phyloP scores from a whole-genome alignment of 2,888 invertebrate genomes.

The Hypselothyrea guttata region DNA sequence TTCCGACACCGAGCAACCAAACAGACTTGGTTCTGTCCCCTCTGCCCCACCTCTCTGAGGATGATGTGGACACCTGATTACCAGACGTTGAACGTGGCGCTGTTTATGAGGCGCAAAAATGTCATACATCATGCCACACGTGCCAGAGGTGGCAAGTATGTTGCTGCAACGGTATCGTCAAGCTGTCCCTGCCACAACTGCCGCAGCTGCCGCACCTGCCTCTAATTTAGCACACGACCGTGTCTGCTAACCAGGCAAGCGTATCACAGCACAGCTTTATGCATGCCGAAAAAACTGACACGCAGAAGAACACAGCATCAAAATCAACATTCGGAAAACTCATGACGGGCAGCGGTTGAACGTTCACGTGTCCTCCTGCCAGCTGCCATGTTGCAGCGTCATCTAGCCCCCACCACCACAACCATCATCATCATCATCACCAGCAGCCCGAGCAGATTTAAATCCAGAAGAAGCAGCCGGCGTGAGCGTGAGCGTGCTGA shows the following conservation, averaged over 20 bases:
- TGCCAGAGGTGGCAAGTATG: slow-evolving; percentile 7
- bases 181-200: too few relatives aligned
- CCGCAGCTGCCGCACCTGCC: not conserved
- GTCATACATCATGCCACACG: slow-evolving; percentile 71
- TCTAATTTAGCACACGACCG: slow-evolving; percentile 44
- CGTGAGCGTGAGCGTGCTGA: slow-evolving; percentile 12
- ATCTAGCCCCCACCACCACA: slow-evolving; percentile 24
- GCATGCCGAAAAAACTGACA: too few relatives aligned
- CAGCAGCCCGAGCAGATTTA: slow-evolving; percentile 12
- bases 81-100: slow-evolving; percentile 40
- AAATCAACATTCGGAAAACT: slow-evolving; percentile 50
- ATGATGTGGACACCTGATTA: slow-evolving; percentile 58
- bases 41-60: slow-evolving; percentile 23
- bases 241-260: slow-evolving; percentile 29
- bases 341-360: slow-evolving; percentile 17
- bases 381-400: slow-evolving; percentile 32
- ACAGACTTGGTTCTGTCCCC: slow-evolving; percentile 8
- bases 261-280: slow-evolving; percentile 32
- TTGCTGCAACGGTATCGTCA: slow-evolving; percentile 1
- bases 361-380: not conserved
- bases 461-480: slow-evolving; percentile 2
- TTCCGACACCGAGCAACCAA: slow-evolving; percentile 11
- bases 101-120: slow-evolving; percentile 76
- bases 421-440: slow-evolving; percentile 5
- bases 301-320: slow-evolving; percentile 13